Conservation (phyloP, 2,113 vertebrate genomes). For the Dipodomys merriami region DNA sequence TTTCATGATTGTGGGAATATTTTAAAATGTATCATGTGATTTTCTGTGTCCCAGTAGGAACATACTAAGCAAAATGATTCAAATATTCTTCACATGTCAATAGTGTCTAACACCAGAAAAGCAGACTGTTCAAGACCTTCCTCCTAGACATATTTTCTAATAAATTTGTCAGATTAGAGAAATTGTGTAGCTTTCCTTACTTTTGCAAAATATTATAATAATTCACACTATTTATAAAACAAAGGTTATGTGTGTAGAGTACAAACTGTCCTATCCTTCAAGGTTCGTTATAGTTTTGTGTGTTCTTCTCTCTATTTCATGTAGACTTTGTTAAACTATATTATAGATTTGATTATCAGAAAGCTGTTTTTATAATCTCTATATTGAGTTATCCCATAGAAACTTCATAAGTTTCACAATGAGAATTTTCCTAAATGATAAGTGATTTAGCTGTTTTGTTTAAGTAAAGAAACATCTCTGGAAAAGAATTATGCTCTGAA, state of each 20-base stretch:
- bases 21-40: neutral
- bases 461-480: neutral
- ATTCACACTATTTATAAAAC: neutral
- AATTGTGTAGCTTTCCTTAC: neutral
- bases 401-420: neutral
- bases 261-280: neutral
- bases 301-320: neutral
- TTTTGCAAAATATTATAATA: neutral
- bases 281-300: neutral
- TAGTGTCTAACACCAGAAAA: neutral
- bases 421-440: neutral
- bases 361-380: neutral
- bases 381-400: too few relatives aligned
- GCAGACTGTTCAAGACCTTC: neutral
- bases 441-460: neutral
- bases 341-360: conserved; percentile 5
- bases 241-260: neutral
- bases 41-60: neutral
- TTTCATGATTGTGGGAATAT: neutral
- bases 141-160: neutral
- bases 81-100: neutral
- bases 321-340: neutral
- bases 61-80: neutral
- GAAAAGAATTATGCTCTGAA: neutral
- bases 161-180: neutral